phyloP scores from a whole-genome alignment of 2,797 vertebrate genomes.

The Helicolenus hilgendorfi region DNA sequence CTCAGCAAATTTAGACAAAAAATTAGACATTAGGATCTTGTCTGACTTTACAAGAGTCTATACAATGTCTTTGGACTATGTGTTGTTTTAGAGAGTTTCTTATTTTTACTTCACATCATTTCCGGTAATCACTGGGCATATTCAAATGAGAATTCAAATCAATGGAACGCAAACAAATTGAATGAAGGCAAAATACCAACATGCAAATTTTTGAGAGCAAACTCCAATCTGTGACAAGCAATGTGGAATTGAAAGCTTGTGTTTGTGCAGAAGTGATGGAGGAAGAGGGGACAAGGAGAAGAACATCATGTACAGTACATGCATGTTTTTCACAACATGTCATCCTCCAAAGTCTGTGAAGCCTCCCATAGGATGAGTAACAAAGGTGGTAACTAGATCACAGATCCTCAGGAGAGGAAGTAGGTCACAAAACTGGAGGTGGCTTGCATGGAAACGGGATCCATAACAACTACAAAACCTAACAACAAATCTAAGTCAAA shows the following conservation, averaged over 20 bases:
- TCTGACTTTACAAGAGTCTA: neutral
- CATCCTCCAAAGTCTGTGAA: constrained; percentile 53
- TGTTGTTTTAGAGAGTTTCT: neutral
- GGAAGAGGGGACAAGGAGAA: neutral
- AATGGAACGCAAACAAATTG: neutral
- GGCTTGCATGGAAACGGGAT: constrained; percentile 62
- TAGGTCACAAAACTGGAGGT: constrained; percentile 29
- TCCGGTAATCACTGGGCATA: neutral
- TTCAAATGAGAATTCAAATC: constrained; percentile 52
- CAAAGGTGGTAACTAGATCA: constrained; percentile 59
- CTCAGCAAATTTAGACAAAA: neutral
- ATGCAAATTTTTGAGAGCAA: constrained; percentile 32
- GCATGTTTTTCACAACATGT: constrained; percentile 78
- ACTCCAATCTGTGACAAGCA: neutral
- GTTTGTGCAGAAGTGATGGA: neutral
- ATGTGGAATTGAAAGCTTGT: neutral
- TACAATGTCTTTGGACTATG: neutral
- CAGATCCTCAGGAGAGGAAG: constrained; percentile 69
- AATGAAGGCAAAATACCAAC: neutral
- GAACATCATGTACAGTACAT: constrained; percentile 1
- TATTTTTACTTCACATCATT: neutral
- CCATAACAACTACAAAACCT: constrained; percentile 49
- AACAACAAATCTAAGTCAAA: neutral
- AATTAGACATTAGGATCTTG: neutral
- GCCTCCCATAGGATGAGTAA: constrained; percentile 52